Percentiles rank a stretch among this genome's conserved stretches.
These are phyloP conservation scores for Hydrocynus forskahlii DNA, from an alignment of 2,797 vertebrate genomes.

Conservation along the genomic window DNA sequence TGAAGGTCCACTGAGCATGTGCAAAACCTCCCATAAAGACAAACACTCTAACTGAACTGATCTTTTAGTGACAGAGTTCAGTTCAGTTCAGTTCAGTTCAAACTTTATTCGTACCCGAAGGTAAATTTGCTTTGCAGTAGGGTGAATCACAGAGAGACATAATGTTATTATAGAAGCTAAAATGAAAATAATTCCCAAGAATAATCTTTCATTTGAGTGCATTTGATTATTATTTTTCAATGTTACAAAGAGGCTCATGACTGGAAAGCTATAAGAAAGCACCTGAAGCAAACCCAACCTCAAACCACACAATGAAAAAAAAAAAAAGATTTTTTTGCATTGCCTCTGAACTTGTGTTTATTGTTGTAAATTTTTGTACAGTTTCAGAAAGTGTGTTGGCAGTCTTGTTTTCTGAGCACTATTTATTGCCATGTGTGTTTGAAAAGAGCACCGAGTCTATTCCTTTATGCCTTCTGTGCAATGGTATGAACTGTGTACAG, in stretches of 20 bases:
- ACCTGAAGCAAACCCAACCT: slow-evolving; percentile 15
- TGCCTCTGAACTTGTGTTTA: slow-evolving; percentile 75
- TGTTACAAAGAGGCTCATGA: not conserved
- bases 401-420: slow-evolving; percentile 86
- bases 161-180: not conserved
- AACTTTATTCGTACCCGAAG: too few relatives aligned
- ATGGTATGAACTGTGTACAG: slow-evolving; percentile 91
- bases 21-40: not conserved
- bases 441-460: slow-evolving; percentile 85
- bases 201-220: not conserved
- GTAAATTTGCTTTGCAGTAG: too few relatives aligned
- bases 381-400: slow-evolving; percentile 83
- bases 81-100: too few relatives aligned
- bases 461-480: slow-evolving; percentile 90
- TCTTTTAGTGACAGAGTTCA: not conserved
- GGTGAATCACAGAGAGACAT: not conserved
- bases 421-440: slow-evolving; percentile 94
- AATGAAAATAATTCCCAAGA: not conserved
- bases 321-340: slow-evolving; percentile 47
- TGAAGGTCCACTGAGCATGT: not conserved
- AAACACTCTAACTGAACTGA: not conserved
- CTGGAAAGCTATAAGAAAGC: slow-evolving; percentile 3
- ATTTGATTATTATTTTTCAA: not conserved
- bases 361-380: slow-evolving; percentile 98
- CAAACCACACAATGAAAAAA: slow-evolving; percentile 15